These are phyloP conservation scores for Ctenopoma kingsleyae DNA, from an alignment of 2,797 vertebrate genomes.

Conservation along the genomic window DNA sequence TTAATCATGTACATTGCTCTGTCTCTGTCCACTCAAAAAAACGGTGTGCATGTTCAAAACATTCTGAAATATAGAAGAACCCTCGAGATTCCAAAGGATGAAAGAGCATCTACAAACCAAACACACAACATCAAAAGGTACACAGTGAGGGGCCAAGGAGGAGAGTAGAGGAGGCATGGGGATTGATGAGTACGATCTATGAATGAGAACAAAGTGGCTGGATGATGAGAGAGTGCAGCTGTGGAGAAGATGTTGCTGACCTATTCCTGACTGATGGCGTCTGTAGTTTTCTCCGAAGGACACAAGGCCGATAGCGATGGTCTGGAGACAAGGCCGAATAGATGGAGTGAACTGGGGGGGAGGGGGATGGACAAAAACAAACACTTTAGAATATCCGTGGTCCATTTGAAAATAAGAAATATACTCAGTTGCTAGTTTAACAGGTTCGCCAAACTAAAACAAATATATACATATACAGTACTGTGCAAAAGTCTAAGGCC, in stretches of 20 bases:
- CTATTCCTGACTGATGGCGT: slow-evolving; percentile 89
- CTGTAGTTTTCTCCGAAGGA: slow-evolving; percentile 94
- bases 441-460: background rate
- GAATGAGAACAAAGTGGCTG: slow-evolving; percentile 67
- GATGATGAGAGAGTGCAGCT: slow-evolving; percentile 43
- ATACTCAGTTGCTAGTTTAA: background rate
- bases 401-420: slow-evolving; percentile 9
- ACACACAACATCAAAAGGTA: slow-evolving; percentile 74
- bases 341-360: slow-evolving; percentile 89
- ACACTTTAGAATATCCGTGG: slow-evolving; percentile 1
- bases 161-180: slow-evolving; percentile 42
- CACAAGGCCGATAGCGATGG: slow-evolving; percentile 91
- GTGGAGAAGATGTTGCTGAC: slow-evolving; percentile 80
- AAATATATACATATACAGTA: too few relatives aligned
- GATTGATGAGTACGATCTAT: slow-evolving; percentile 48
- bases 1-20: slow-evolving; percentile 24
- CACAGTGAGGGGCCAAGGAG: slow-evolving; percentile 61
- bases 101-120: slow-evolving; percentile 74
- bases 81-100: slow-evolving; percentile 61
- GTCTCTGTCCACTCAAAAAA: slow-evolving; percentile 35
- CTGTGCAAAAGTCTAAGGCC: too few relatives aligned
- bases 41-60: slow-evolving; percentile 61
- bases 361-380: slow-evolving; percentile 11
- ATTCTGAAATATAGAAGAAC: slow-evolving; percentile 71
- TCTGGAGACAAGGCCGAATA: slow-evolving; percentile 93